Percentiles rank a stretch among this genome's conserved stretches.
Evolutionary conservation across 2,888 invertebrate genomes (phyloP).

Genomic region (Chymomyza procnemis): DNA sequence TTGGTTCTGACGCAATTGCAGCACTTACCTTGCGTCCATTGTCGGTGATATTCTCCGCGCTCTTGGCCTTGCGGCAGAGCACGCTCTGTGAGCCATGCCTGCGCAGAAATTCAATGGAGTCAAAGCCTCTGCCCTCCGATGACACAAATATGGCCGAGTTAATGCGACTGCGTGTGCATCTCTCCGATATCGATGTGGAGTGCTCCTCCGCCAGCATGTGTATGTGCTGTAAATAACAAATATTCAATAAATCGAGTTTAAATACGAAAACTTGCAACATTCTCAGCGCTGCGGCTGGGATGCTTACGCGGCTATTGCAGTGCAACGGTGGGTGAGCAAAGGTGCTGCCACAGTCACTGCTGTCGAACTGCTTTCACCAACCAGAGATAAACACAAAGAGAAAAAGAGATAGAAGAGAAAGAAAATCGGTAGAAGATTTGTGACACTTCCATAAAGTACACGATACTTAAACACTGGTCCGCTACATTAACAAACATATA

Average conservation of each 20-base stretch:
- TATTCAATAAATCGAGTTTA: not conserved
- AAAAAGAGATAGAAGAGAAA: slow-evolving; percentile 31
- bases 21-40: slow-evolving; percentile 76
- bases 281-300: not conserved
- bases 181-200: slow-evolving; percentile 83
- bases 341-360: slow-evolving; percentile 76
- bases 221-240: slow-evolving; percentile 81
- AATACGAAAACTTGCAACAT: not conserved
- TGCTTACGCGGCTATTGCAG: slow-evolving; percentile 77
- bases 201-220: slow-evolving; percentile 85
- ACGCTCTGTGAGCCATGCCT: slow-evolving; percentile 89
- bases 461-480: not conserved
- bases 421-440: slow-evolving; percentile 19
- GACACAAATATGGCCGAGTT: slow-evolving; percentile 92
- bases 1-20: not conserved
- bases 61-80: slow-evolving; percentile 88
- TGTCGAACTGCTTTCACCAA: slow-evolving; percentile 74
- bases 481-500: not conserved
- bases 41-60: slow-evolving; percentile 84
- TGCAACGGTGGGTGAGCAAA: slow-evolving; percentile 75
- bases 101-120: slow-evolving; percentile 88
- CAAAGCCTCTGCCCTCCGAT: slow-evolving; percentile 86
- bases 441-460: slow-evolving; percentile 33
- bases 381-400: slow-evolving; percentile 2
- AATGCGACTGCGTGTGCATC: slow-evolving; percentile 85